Percentiles rank a stretch among this genome's conserved stretches.
Evolutionary conservation across 2,888 invertebrate genomes (phyloP).

Genomic region (Ceriagrion tenellum): DNA sequence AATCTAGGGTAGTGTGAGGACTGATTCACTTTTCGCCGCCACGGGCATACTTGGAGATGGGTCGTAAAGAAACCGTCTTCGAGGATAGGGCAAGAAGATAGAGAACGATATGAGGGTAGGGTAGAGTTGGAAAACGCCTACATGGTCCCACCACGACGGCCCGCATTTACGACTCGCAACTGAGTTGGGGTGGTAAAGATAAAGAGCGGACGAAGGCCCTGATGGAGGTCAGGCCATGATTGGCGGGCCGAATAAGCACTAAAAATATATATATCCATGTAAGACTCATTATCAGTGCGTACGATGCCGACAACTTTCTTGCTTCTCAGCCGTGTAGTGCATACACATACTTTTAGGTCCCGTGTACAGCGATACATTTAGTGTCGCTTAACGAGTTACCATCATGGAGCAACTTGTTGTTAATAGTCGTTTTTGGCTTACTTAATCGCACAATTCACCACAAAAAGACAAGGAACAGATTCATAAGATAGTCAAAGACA

Average conservation of each 20-base stretch:
- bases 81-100: not conserved
- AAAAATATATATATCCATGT: not conserved
- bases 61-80: conserved; percentile 10
- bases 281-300: not conserved
- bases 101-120: not conserved
- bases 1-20: not conserved
- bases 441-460: too few species aligned
- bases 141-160: not conserved
- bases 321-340: too few species aligned
- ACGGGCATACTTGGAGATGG: not conserved
- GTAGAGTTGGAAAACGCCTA: not conserved
- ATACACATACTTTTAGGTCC: too few species aligned
- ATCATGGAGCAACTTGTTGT: too few species aligned
- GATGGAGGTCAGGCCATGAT: not conserved
- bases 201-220: not conserved
- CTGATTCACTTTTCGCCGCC: not conserved
- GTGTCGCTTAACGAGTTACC: too few species aligned
- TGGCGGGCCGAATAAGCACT: not conserved
- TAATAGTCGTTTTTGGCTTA: too few species aligned
- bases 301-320: too few species aligned
- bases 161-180: conserved; percentile 1
- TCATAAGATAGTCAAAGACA: too few species aligned
- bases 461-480: too few species aligned
- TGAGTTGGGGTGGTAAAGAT: not conserved
- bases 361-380: too few species aligned